Evolutionary conservation across 2,888 invertebrate species (phyloP), one percentile per base, ranked within the genome.

Genomic region (Electrophaes corylata): DNA sequence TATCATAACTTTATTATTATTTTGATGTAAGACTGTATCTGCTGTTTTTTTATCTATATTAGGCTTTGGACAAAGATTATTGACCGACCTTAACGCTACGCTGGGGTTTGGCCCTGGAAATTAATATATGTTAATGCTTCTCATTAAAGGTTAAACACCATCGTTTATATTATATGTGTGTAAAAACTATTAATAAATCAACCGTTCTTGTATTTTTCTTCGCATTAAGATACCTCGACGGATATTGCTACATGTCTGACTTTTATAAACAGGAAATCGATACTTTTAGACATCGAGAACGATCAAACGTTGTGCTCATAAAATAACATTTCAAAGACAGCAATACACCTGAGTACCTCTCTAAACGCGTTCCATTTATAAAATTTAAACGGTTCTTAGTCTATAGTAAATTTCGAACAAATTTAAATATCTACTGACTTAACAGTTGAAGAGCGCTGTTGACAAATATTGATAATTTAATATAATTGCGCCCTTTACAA

Each of bases 211-310:
- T 55, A 41, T 65, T 60, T 67, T 60, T 41, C 47, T 60, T 64
- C 55, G 60, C 57, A 50, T 57, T 62, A 60, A 65, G 61, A 63
- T 72, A 70, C 60, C 60, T 62, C 68, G 69, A 59, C 79, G 80
- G 78, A 78, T 72, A 68, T 78, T 75, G 71, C 78, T 65, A 71
- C 69, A 79, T 66, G 45, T 64, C 53, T 59, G 46, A 40, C 47
- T 51, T 48, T 72, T 72, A 69, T 66, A 69, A 74, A 72, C 79
- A 77, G 80, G 78, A 78, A 78, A 79, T 74, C 62, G 65, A 63
- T 60, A 64, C 69, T 62, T 69, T 61, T 59, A 58, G 35, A 47
- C 62, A 62, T 62, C 59, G 60, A 46, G 57, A 58, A 52, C 59
- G 47, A 44, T 60, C 48, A 41, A 59, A 54, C 50, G 37, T n/a